These are phyloP conservation scores for Syrrhaptes paradoxus DNA, from an alignment of 2,113 vertebrate genomes.

Conservation along the genomic window DNA sequence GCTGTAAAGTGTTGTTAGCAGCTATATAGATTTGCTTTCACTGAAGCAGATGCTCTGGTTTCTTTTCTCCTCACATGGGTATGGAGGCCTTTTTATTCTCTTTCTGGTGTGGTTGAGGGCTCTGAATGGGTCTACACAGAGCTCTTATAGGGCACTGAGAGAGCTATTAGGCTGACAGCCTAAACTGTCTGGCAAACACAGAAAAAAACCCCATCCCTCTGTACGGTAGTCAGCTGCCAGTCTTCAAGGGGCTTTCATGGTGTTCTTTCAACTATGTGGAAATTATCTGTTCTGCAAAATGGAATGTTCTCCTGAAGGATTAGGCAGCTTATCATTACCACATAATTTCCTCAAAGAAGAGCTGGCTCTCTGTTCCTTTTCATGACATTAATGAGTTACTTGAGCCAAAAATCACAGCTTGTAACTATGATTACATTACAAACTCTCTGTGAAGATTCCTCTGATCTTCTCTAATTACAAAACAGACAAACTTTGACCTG, in stretches of 20 bases:
- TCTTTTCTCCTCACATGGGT: not conserved
- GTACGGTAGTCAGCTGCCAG: constrained; percentile 8
- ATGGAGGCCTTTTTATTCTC: constrained; percentile 4
- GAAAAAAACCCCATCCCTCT: not conserved
- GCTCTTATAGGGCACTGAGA: constrained; percentile 7
- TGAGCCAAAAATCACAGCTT: constrained; percentile 44
- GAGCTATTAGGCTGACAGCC: constrained; percentile 51
- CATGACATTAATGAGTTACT: constrained; percentile 40
- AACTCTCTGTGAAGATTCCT: not conserved
- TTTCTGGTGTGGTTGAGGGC: constrained; percentile 4
- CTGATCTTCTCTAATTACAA: not conserved
- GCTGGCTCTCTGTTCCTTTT: constrained; percentile 36
- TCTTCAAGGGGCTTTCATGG: constrained; percentile 45
- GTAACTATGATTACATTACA: constrained; percentile 7
- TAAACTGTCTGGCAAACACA: constrained; percentile 28
- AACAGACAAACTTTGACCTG: constrained; percentile 8
- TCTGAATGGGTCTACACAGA: constrained; percentile 14
- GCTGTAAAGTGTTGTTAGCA: not conserved
- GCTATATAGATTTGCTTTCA: constrained; percentile 25
- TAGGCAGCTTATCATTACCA: constrained; percentile 45
- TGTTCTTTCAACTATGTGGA: constrained; percentile 28
- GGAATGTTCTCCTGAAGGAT: constrained; percentile 26
- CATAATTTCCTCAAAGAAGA: constrained; percentile 44
- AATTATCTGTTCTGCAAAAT: constrained; percentile 48
- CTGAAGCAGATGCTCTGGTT: constrained; percentile 43